Percentiles rank a stretch among this genome's conserved stretches.
phyloP scores from a whole-genome alignment of 2,888 invertebrate species.

The Lithophane ornitopus region DNA sequence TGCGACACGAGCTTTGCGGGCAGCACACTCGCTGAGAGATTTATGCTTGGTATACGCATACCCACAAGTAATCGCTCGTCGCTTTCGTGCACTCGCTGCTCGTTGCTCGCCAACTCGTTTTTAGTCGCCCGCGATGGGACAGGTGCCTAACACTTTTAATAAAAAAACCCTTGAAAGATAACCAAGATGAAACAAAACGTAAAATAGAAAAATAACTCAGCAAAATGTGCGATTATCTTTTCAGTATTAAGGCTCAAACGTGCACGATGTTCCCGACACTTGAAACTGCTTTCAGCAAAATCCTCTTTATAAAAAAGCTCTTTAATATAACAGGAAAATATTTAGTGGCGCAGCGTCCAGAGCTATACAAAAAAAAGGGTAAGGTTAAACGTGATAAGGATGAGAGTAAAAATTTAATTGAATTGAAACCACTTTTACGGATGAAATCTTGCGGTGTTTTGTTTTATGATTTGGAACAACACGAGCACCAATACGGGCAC shows the following conservation, averaged over 20 bases:
- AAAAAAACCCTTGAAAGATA: background rate
- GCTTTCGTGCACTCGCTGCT: background rate
- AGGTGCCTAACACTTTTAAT: background rate
- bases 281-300: constrained; percentile 54
- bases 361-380: constrained; percentile 29
- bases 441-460: constrained; percentile 45
- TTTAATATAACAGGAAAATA: constrained; percentile 59
- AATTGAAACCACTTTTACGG: constrained; percentile 56
- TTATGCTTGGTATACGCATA: background rate
- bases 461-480: constrained; percentile 47
- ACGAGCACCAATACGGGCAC: constrained; percentile 23
- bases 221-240: constrained; percentile 56
- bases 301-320: constrained; percentile 63
- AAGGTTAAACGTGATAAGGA: constrained; percentile 21
- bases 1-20: too few relatives aligned
- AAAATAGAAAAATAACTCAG: constrained; percentile 4
- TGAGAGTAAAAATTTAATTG: constrained; percentile 48
- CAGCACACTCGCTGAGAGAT: too few relatives aligned
- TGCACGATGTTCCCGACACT: constrained; percentile 53
- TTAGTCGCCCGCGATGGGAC: background rate
- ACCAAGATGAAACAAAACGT: constrained; percentile 4
- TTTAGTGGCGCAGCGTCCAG: constrained; percentile 40
- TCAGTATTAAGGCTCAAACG: constrained; percentile 41
- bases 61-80: background rate
- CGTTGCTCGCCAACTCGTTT: background rate